These are phyloP conservation scores for Coleophora flavipennella DNA, from an alignment of 2,888 invertebrate species.

Conservation along the genomic window DNA sequence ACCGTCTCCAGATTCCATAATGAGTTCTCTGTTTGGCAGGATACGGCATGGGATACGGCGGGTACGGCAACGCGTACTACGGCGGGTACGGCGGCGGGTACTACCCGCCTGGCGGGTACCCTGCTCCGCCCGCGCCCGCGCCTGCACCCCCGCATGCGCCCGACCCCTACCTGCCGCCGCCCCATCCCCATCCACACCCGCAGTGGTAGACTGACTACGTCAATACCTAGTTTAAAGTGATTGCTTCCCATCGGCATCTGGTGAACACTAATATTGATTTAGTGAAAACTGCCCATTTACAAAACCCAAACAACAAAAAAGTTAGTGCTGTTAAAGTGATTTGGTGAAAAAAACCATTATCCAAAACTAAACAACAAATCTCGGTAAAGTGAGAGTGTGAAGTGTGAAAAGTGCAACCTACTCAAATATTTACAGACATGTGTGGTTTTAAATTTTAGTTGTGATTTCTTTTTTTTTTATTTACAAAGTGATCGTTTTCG, in stretches of 20 bases:
- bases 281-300: too few species aligned
- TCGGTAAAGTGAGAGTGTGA: too few species aligned
- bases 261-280: too few species aligned
- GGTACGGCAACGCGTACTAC: constrained; percentile 65
- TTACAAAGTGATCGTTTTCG: constrained; percentile 1
- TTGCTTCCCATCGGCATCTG: too few species aligned
- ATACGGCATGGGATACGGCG: constrained; percentile 58
- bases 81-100: constrained; percentile 69
- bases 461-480: constrained; percentile 5
- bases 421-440: constrained; percentile 28
- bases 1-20: too few species aligned
- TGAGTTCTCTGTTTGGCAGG: constrained; percentile 24
- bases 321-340: too few species aligned
- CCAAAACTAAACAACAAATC: too few species aligned
- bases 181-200: constrained; percentile 51
- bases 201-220: constrained; percentile 42
- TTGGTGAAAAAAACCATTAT: too few species aligned
- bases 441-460: constrained; percentile 11
- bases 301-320: too few species aligned
- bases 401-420: too few species aligned
- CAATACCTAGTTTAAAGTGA: too few species aligned
- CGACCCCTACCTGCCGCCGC: constrained; percentile 30
- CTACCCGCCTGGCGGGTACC: constrained; percentile 54
- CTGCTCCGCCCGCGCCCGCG: constrained; percentile 37
- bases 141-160: constrained; percentile 24